Evolutionary conservation across 2,797 vertebrate genomes (phyloP).

Genomic region (Catamblyrhynchus diadema): DNA sequence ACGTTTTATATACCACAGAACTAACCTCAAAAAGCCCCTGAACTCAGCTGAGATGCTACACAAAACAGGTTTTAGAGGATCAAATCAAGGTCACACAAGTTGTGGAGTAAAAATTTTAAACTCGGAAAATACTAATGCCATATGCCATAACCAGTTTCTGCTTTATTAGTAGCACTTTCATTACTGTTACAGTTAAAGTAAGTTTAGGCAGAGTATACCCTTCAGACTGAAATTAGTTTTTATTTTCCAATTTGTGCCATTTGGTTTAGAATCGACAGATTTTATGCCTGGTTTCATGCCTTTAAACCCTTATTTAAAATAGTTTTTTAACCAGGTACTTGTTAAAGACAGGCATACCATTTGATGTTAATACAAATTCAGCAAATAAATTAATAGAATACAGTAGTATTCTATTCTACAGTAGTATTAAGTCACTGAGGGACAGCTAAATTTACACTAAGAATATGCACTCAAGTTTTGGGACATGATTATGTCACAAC

Average conservation of each 20-base stretch:
- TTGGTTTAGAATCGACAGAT: background rate
- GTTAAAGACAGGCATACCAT: background rate
- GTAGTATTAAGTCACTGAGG: background rate
- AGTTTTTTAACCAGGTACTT: background rate
- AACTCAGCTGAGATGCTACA: background rate
- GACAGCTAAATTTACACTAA: background rate
- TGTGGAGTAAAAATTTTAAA: background rate
- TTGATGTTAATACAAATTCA: background rate
- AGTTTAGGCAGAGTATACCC: background rate
- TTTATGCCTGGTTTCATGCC: background rate
- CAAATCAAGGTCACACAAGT: background rate
- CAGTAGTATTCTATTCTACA: background rate
- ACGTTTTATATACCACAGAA: background rate
- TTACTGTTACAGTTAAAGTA: background rate
- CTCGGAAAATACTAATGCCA: background rate
- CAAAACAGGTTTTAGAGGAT: background rate
- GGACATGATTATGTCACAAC: background rate
- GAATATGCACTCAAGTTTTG: background rate
- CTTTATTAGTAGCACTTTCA: background rate
- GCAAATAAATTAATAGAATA: background rate
- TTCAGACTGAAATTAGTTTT: background rate
- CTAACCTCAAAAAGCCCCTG: background rate
- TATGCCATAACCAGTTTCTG: background rate
- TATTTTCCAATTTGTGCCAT: background rate
- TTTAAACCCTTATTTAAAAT: background rate